Conservation (phyloP, 1,140 invertebrate species). For the Microplitis mediator region DNA sequence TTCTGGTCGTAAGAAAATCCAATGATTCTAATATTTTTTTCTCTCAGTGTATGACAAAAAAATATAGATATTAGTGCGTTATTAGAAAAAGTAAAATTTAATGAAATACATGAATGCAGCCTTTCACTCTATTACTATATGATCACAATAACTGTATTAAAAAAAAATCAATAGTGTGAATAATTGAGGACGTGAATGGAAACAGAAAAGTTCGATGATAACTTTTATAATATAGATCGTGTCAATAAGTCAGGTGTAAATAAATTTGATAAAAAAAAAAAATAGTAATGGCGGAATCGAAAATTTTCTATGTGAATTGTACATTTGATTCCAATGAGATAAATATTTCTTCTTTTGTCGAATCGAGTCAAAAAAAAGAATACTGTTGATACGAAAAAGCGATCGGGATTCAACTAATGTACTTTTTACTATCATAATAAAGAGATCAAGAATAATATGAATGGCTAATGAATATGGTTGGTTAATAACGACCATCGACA, state of each 20-base stretch:
- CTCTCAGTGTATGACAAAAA: too few species aligned
- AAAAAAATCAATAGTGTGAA: too few species aligned
- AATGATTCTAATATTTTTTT: too few species aligned
- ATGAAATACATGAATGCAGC: too few species aligned
- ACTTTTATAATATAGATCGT: too few species aligned
- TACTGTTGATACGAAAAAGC: background rate
- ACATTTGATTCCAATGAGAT: background rate
- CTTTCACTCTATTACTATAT: too few species aligned
- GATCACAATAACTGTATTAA: too few species aligned
- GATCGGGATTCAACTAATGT: background rate
- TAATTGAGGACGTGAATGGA: too few species aligned
- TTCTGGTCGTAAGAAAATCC: too few species aligned
- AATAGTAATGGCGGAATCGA: background rate
- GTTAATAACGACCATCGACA: conserved; percentile 6
- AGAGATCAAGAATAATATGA: background rate
- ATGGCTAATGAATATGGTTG: background rate
- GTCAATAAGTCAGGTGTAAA: background rate
- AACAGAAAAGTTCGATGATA: too few species aligned
- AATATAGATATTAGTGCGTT: too few species aligned
- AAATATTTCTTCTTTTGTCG: background rate
- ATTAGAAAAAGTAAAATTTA: too few species aligned
- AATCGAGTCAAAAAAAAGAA: background rate
- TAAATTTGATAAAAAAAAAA: background rate
- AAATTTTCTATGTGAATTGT: background rate
- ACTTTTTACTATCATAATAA: background rate